Evolutionary conservation across 1,140 invertebrate genomes (phyloP).

Genomic region (Tetranychus urticae): DNA sequence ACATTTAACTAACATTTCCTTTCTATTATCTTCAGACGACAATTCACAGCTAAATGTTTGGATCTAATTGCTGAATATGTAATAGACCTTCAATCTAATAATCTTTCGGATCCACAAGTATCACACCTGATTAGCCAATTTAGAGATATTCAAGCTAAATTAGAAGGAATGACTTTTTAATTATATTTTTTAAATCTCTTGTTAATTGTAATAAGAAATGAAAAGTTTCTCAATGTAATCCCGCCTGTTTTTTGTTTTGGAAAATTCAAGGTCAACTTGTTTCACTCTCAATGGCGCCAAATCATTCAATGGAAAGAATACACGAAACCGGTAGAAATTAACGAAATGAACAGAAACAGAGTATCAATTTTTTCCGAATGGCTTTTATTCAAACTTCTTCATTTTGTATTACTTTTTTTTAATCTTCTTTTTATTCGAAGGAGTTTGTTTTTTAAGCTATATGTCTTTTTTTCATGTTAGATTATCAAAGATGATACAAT

Average conservation of each 20-base stretch:
- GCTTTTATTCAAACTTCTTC: background rate
- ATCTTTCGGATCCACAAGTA: constrained; percentile 14
- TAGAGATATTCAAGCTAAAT: constrained; percentile 16
- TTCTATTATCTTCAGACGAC: constrained; percentile 15
- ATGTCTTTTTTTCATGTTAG: constrained; percentile 1
- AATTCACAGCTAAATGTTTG: constrained; percentile 18
- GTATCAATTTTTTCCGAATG: background rate
- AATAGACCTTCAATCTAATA: constrained; percentile 22
- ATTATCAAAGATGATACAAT: background rate
- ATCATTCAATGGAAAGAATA: background rate
- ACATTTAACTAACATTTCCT: background rate
- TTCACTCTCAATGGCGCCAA: background rate
- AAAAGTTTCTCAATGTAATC: no score
- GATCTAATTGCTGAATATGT: constrained; percentile 21
- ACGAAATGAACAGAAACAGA: background rate
- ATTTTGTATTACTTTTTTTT: background rate
- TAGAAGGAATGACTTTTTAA: constrained; percentile 13
- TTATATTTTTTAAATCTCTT: background rate
- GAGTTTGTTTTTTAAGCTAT: background rate
- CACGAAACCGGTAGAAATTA: no score
- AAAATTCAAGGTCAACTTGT: no score
- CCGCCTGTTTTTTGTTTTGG: no score
- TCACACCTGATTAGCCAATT: constrained; percentile 15
- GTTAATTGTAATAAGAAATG: no score
- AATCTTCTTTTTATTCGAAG: background rate